Evolutionary conservation across 2,113 vertebrate genomes (phyloP), one percentile per base, ranked within the genome.

Genomic region (Caloenas nicobarica): DNA sequence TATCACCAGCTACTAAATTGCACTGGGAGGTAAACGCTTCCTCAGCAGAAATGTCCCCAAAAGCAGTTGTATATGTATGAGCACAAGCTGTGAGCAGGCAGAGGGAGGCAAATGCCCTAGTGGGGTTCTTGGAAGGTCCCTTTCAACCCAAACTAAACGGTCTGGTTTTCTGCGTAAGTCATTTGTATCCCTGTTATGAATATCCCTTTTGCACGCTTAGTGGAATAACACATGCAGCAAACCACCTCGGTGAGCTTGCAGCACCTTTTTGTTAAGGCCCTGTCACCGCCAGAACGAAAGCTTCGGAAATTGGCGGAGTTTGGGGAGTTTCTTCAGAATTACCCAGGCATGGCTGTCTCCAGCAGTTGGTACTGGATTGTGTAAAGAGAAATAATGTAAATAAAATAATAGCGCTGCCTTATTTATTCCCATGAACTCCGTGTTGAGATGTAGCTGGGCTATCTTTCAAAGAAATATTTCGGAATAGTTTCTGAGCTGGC

Each of bases 21-120:
- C 7, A 1, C 58, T 7, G 46, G 23, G n/a, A 40, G 23, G 7
- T 57, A 31, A 81, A 81, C 13, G 9, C 17, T 46, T 64, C 44
- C 38, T 53, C 1, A 1, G 36, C 42, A 46, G 61, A 66, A 58
- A 48, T 38, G 60, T 74, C 40, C 46, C 18, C 68, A 16, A 13
- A 61, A 53, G 71, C 21, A 44, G 5, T 34, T 12, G 2, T 3
- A 0, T 5, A 3, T 12, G 33, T 51, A 21, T 0, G 6, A 77
- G 44, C 10, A 61, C 7, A 1, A 36, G 36, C 14, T 3, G 25
- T 7, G 42, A 44, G 57, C 2, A 0, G 44, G 22, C 58, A 18
- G 38, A 46, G 48, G 33, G 19, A 87, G 16, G 26, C 38, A 80
- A 58, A 29, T 29, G 29, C 23, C 38, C 57, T 23, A 22, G 9